phyloP scores from a whole-genome alignment of 1,140 invertebrate species.

The Sesamia nonagrioides region DNA sequence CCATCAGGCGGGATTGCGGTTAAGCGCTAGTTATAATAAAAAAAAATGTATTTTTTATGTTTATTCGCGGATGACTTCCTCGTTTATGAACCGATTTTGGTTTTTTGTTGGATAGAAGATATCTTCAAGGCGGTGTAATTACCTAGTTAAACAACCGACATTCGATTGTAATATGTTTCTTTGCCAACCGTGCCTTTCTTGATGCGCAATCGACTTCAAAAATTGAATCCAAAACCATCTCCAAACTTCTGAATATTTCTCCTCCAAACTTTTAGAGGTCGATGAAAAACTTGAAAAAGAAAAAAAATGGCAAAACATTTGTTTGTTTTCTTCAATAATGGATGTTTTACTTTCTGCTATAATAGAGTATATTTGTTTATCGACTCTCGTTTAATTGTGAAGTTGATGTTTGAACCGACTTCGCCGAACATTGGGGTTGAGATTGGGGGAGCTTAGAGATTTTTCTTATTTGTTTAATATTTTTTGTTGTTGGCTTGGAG shows the following conservation, averaged over 20 bases:
- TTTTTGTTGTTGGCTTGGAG: background rate
- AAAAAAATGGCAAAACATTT: slow-evolving; percentile 7
- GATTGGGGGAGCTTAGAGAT: background rate
- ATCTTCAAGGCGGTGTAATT: too few species aligned
- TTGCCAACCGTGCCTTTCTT: too few species aligned
- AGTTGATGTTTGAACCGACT: background rate
- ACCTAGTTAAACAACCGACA: too few species aligned
- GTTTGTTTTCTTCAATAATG: slow-evolving; percentile 23
- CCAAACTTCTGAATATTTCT: background rate
- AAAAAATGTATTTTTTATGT: too few species aligned
- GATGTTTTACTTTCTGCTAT: slow-evolving; percentile 22
- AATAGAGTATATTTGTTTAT: slow-evolving; percentile 27
- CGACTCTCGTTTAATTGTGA: slow-evolving; percentile 3
- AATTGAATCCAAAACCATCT: background rate
- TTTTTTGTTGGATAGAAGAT: too few species aligned
- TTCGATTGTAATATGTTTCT: too few species aligned
- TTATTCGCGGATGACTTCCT: too few species aligned
- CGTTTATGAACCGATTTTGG: too few species aligned
- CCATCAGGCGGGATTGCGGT: too few species aligned
- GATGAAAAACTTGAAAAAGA: background rate
- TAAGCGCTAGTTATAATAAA: too few species aligned
- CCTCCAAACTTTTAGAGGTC: slow-evolving; percentile 14
- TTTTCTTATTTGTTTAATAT: slow-evolving; percentile 19
- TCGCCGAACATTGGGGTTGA: slow-evolving; percentile 5
- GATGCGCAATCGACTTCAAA: background rate